phyloP scores from a whole-genome alignment of 2,888 invertebrate genomes.

The Andrena camellia region DNA sequence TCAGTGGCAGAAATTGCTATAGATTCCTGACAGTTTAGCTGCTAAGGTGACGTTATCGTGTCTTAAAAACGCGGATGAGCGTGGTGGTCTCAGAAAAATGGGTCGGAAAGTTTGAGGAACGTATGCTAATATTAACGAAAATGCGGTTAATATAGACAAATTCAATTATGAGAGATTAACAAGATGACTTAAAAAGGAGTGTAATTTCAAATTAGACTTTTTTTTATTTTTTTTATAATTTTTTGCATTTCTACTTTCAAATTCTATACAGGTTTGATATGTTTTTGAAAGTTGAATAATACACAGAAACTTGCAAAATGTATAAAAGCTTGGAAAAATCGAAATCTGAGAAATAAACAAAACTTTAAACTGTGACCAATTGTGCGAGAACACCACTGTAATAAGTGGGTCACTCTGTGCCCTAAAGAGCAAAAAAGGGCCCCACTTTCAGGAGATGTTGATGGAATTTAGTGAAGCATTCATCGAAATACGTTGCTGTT shows the following conservation, averaged over 20 bases:
- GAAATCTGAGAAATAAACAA: too few species aligned
- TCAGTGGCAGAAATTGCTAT: not conserved
- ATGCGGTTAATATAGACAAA: not conserved
- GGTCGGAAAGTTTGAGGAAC: not conserved
- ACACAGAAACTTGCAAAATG: not conserved
- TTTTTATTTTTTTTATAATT: too few species aligned
- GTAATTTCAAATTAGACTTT: too few species aligned
- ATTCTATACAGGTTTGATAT: too few species aligned
- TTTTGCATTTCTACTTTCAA: too few species aligned
- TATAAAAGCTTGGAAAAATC: not conserved
- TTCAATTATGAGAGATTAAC: not conserved
- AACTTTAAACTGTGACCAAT: too few species aligned
- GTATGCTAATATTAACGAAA: not conserved
- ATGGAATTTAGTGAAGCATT: not conserved
- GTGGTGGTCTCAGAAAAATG: not conserved
- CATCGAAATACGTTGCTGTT: not conserved
- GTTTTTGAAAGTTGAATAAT: not conserved
- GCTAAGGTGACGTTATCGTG: conserved; percentile 4
- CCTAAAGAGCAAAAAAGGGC: too few species aligned
- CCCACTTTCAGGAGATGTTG: not conserved
- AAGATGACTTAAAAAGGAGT: not conserved
- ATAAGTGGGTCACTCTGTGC: too few species aligned
- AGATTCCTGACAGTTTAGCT: not conserved
- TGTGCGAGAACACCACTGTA: too few species aligned
- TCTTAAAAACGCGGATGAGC: conserved; percentile 3